Conservation (phyloP, 2,888 invertebrate species). For the Nasonovia ribisnigri region DNA sequence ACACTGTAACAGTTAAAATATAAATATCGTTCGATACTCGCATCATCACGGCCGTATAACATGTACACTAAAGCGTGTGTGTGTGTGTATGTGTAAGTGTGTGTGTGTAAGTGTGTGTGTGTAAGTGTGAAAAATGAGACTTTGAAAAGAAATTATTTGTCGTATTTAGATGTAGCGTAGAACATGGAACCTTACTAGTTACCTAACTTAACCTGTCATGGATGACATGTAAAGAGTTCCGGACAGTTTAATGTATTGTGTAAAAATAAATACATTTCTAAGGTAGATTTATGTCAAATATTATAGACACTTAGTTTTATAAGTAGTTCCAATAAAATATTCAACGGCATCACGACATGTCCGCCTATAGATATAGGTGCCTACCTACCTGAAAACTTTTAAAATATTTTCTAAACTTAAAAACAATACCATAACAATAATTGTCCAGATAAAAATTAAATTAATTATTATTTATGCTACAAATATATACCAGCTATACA, state of each 20-base stretch:
- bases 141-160: not conserved
- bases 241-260: not conserved
- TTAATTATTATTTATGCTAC: not conserved
- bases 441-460: not conserved
- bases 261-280: not conserved
- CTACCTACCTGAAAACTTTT: not conserved
- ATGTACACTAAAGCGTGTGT: not conserved
- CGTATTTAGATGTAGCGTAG: not conserved
- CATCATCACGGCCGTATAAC: not conserved
- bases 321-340: not conserved
- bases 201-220: not conserved
- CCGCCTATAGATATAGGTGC: too few species aligned
- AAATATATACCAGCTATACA: not conserved
- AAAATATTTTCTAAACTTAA: not conserved
- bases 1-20: not conserved
- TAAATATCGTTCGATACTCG: not conserved
- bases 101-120: too few species aligned
- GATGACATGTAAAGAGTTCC: not conserved
- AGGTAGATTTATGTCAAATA: not conserved
- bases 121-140: not conserved
- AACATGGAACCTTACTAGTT: not conserved
- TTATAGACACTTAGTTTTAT: not conserved
- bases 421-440: not conserved
- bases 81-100: too few species aligned
- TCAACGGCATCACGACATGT: not conserved